Conservation (phyloP, 1,140 invertebrate genomes). For the Brachionus asplanchnoidis region DNA sequence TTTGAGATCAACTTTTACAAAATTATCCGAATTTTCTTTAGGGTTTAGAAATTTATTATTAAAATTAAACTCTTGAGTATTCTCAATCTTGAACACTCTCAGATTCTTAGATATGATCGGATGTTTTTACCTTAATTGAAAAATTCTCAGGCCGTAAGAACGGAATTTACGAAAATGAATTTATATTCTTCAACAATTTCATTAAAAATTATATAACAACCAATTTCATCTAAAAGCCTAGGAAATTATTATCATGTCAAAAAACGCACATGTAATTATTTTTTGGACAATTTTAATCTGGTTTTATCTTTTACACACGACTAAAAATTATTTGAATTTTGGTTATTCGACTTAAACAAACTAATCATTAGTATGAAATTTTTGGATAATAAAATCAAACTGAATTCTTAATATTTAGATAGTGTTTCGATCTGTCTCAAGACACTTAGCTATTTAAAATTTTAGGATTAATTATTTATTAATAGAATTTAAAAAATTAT, state of each 20-base stretch:
- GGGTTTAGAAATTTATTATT: background rate
- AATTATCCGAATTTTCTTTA: background rate
- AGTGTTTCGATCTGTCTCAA: background rate
- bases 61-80: background rate
- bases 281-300: background rate
- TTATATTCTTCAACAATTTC: background rate
- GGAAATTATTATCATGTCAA: background rate
- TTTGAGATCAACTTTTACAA: background rate
- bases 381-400: background rate
- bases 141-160: background rate
- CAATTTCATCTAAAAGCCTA: background rate
- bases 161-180: background rate
- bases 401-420: background rate
- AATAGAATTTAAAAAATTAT: too few species aligned
- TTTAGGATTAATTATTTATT: background rate
- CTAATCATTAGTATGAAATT: background rate
- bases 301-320: background rate
- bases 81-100: background rate
- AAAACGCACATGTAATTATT: background rate
- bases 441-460: background rate
- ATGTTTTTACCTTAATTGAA: background rate
- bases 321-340: background rate
- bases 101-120: background rate
- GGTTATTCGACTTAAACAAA: background rate
- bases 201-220: background rate